phyloP scores from a whole-genome alignment of 2,888 invertebrate genomes.

The Sesia apiformis region DNA sequence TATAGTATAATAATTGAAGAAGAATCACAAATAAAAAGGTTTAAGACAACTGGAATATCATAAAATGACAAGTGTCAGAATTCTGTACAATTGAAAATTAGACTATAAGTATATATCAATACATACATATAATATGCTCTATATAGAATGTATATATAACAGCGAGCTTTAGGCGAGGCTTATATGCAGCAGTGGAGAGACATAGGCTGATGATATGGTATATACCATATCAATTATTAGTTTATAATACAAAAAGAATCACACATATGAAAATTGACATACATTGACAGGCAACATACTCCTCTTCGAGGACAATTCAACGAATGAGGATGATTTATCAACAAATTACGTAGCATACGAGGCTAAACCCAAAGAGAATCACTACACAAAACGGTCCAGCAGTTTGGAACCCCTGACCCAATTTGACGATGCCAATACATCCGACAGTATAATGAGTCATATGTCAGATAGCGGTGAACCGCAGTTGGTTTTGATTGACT shows the following conservation, averaged over 20 bases:
- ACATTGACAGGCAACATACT: conserved; percentile 67
- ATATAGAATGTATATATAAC: too few relatives aligned
- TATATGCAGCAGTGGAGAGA: too few relatives aligned
- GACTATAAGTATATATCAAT: too few relatives aligned
- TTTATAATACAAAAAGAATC: neutral
- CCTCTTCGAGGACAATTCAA: conserved; percentile 45
- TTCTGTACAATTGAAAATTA: too few relatives aligned
- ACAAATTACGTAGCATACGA: conserved; percentile 26
- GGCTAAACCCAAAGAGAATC: conserved; percentile 16
- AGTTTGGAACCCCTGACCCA: conserved; percentile 10
- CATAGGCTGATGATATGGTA: too few relatives aligned
- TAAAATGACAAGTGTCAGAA: too few relatives aligned
- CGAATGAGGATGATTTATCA: conserved; percentile 28
- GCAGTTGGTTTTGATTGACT: conserved; percentile 88
- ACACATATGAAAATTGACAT: neutral
- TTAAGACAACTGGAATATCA: too few relatives aligned
- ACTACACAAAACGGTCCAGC: conserved; percentile 4
- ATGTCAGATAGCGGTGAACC: conserved; percentile 67
- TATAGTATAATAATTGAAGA: too few relatives aligned
- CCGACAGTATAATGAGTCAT: conserved; percentile 42
- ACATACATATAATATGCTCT: too few relatives aligned
- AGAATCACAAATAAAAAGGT: too few relatives aligned
- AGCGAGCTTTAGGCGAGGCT: too few relatives aligned
- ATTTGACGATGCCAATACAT: conserved; percentile 44
- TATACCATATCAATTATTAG: too few relatives aligned